These are phyloP conservation scores for Epinotia nisella DNA, from an alignment of 2,888 invertebrate species.

Conservation along the genomic window DNA sequence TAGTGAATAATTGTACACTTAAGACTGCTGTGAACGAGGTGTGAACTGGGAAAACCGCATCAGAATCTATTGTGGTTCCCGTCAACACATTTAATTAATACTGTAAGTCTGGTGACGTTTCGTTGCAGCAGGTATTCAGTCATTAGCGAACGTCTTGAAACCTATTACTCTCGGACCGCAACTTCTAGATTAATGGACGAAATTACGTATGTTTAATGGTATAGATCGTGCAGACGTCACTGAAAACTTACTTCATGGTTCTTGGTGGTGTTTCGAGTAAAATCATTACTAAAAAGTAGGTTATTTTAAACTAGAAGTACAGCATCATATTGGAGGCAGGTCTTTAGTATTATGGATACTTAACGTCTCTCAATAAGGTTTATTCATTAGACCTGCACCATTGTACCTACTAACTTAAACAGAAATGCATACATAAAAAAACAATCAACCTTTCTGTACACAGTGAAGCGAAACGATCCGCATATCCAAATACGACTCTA, in stretches of 20 bases:
- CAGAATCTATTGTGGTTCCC: constrained; percentile 37
- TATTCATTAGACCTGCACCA: no score
- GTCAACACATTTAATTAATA: constrained; percentile 17
- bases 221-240: neutral
- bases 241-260: neutral
- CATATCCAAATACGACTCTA: neutral
- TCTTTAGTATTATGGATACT: no score
- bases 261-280: neutral
- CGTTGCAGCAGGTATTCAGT: neutral
- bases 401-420: neutral
- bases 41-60: constrained; percentile 34
- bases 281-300: neutral
- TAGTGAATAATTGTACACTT: constrained; percentile 42
- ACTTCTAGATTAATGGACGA: neutral
- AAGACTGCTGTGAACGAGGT: constrained; percentile 32
- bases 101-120: constrained; percentile 22
- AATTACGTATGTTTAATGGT: neutral
- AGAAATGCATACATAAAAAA: neutral
- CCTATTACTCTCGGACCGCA: neutral
- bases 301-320: neutral
- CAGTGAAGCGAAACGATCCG: neutral
- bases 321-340: neutral
- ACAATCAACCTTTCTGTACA: neutral
- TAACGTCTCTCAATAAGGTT: no score
- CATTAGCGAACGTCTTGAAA: neutral